Evolutionary conservation across 2,888 invertebrate species (phyloP), one percentile per base, ranked within the genome.

Genomic region (Euzetes globulus): DNA sequence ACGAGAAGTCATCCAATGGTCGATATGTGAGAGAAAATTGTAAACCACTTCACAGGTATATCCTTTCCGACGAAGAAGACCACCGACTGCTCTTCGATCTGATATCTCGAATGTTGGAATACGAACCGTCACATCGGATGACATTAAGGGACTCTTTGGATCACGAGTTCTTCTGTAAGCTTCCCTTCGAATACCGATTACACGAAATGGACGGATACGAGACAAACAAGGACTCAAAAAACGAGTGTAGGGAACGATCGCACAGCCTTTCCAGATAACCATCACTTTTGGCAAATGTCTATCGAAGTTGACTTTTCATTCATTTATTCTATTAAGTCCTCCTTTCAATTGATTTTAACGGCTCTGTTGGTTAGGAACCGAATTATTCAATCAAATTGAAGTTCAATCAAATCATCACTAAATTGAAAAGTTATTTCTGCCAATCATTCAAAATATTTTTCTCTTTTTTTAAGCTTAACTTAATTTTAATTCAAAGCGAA

Each of bases 1-100:
- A 97, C 83, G 94, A 94, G 80, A 93, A 94, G 82, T 94, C 93
- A 82, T 91, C 93, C 72, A 94, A 95, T 76, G 98, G 97, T 73
- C 89, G 95, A 85, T 99, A 98, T 82, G 98, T 99, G 58, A 88
- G 95, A 80, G 96, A 97, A 83, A 96, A 96, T 84, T 98, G 98
- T 86, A 96, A 95, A 87, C 96, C 96, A 74, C 85, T 86, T 75
- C 88, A 94, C 91, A 89, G 95, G 84, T 95, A 95, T 84, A 88
- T 92, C 83, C 9, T 73, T 15, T 88, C 87, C 80, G 94, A 92
- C 80, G 91, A 91, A 80, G 90, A 91, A 79, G 97, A 98, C 81
- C 92, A 97, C 84, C 88, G 90, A 78, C 90, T 92, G 82, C 86
- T 99, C 81, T 98, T 99, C 84, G 94, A 97, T 83, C 86, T 99